A percentile compares a stretch with the other conserved stretches of the same genome.
These are phyloP conservation scores for Cristatella mucedo DNA, from an alignment of 2,888 invertebrate genomes.

Conservation along the genomic window DNA sequence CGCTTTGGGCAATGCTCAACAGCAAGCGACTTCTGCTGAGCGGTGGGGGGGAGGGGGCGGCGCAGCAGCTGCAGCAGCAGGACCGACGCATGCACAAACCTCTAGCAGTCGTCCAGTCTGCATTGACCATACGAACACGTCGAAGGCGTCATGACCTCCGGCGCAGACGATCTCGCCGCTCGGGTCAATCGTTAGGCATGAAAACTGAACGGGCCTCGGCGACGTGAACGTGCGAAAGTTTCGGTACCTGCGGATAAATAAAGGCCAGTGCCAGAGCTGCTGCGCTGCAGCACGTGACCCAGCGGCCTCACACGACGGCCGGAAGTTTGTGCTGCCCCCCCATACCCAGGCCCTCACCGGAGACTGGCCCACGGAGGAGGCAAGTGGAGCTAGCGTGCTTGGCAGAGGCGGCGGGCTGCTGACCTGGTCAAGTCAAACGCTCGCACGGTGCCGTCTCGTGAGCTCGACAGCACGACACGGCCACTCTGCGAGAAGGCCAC, in stretches of 20 bases:
- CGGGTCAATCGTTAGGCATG: slow-evolving; percentile 69
- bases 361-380: background rate
- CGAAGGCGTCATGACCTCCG: slow-evolving; percentile 82
- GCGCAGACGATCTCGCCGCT: slow-evolving; percentile 85
- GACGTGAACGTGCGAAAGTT: slow-evolving; percentile 92
- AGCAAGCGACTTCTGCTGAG: too few relatives aligned
- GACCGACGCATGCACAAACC: too few relatives aligned
- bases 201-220: slow-evolving; percentile 76
- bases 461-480: slow-evolving; percentile 69
- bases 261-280: too few relatives aligned
- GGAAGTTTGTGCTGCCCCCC: too few relatives aligned
- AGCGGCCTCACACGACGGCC: too few relatives aligned
- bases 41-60: too few relatives aligned
- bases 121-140: slow-evolving; percentile 87
- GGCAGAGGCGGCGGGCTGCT: slow-evolving; percentile 9
- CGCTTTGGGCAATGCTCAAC: too few relatives aligned
- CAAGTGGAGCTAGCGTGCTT: background rate
- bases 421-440: slow-evolving; percentile 81
- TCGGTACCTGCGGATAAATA: slow-evolving; percentile 55
- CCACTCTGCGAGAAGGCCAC: slow-evolving; percentile 76
- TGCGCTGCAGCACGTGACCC: too few relatives aligned
- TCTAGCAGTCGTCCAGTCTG: slow-evolving; percentile 79
- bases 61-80: too few relatives aligned
- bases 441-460: slow-evolving; percentile 88
- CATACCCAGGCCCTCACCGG: too few relatives aligned